These are phyloP conservation scores for Stenoptilia bipunctidactyla DNA, from an alignment of 2,888 invertebrate species.

Conservation along the genomic window DNA sequence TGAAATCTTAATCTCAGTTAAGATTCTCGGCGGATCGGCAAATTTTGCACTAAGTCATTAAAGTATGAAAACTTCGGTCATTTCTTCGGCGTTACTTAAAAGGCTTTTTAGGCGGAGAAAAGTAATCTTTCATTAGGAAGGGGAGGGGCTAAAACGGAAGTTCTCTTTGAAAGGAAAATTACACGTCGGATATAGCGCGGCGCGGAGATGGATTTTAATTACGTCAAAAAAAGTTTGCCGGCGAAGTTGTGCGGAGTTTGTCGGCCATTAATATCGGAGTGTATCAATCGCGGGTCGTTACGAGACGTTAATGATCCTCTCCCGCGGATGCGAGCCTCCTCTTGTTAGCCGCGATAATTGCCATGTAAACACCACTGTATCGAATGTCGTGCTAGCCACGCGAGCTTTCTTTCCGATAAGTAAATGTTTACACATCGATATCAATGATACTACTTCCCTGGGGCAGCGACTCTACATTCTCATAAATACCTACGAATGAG, in stretches of 20 bases:
- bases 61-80: slow-evolving; percentile 70
- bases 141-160: slow-evolving; percentile 69
- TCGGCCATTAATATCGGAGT: slow-evolving; percentile 27
- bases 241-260: slow-evolving; percentile 29
- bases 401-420: too few species aligned
- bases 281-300: slow-evolving; percentile 25
- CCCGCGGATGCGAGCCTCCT: not conserved
- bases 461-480: too few species aligned
- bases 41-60: slow-evolving; percentile 72
- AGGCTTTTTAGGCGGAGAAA: slow-evolving; percentile 69
- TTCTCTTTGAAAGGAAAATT: slow-evolving; percentile 70
- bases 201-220: slow-evolving; percentile 67
- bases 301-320: slow-evolving; percentile 28
- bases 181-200: slow-evolving; percentile 60
- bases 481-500: too few species aligned
- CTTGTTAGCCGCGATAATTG: not conserved
- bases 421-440: too few species aligned
- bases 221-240: slow-evolving; percentile 59
- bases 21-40: slow-evolving; percentile 67
- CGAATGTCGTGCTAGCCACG: too few species aligned
- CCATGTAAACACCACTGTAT: too few species aligned
- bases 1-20: slow-evolving; percentile 71
- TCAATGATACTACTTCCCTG: too few species aligned
- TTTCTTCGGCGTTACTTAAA: slow-evolving; percentile 69
- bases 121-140: slow-evolving; percentile 70